Conservation (phyloP, 2,888 invertebrate species). For the Pyralis farinalis region DNA sequence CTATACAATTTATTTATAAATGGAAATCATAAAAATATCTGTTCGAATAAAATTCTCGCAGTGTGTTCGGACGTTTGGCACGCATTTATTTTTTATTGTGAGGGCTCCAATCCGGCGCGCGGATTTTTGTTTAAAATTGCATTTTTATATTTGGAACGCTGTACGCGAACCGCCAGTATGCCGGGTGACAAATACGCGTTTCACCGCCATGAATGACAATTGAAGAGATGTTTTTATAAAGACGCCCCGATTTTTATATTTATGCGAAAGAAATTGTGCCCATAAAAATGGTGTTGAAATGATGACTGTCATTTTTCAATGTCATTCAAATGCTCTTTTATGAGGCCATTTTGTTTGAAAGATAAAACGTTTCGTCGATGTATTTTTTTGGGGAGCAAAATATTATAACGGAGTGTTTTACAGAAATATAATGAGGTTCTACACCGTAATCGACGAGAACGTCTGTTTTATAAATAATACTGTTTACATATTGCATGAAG, state of each 20-base stretch:
- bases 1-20: conserved; percentile 10
- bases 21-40: conserved; percentile 29
- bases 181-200: conserved; percentile 78
- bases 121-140: conserved; percentile 79
- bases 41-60: conserved; percentile 36
- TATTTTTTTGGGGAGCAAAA: conserved; percentile 14
- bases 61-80: conserved; percentile 50
- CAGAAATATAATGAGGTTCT: too few relatives aligned
- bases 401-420: too few relatives aligned
- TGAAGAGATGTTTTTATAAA: conserved; percentile 79
- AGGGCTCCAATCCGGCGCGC: conserved; percentile 60
- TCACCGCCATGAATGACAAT: conserved; percentile 80
- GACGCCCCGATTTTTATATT: conserved; percentile 73
- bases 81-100: conserved; percentile 72
- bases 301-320: conserved; percentile 77
- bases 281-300: conserved; percentile 76
- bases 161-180: conserved; percentile 55
- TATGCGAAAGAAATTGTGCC: conserved; percentile 77
- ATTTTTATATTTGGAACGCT: conserved; percentile 79
- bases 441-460: too few relatives aligned
- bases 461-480: too few relatives aligned
- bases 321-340: conserved; percentile 69
- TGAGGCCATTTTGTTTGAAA: conserved; percentile 65
- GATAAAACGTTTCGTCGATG: conserved; percentile 46
- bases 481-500: too few relatives aligned